These are phyloP conservation scores for Oryctes rhinoceros DNA, from an alignment of 1,140 invertebrate species.

Conservation along the genomic window DNA sequence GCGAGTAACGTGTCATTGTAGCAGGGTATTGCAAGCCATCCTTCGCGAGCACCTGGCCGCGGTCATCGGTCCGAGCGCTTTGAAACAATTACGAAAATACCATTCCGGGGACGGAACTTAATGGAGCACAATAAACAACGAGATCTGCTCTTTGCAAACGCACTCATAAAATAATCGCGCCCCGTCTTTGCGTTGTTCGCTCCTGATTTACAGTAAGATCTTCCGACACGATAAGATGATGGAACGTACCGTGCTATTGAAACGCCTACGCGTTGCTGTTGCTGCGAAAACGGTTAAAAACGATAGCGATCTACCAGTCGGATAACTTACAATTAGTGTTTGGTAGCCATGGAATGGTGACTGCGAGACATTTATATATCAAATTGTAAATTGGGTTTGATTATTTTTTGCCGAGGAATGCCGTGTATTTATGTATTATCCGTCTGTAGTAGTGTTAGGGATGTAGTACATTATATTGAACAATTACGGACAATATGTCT, in stretches of 20 bases:
- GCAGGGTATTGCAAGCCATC: neutral
- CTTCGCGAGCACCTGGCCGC: neutral
- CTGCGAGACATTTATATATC: slow-evolving; percentile 30
- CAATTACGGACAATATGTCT: neutral
- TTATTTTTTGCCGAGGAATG: neutral
- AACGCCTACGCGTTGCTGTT: slow-evolving; percentile 17
- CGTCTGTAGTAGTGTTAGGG: neutral
- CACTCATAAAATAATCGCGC: slow-evolving; percentile 24
- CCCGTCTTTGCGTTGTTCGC: slow-evolving; percentile 28
- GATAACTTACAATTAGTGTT: slow-evolving; percentile 31
- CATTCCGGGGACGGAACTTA: slow-evolving; percentile 22
- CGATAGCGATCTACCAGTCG: slow-evolving; percentile 7
- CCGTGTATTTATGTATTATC: neutral
- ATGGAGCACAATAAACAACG: slow-evolving; percentile 22
- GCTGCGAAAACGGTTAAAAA: slow-evolving; percentile 16
- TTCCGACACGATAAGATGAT: slow-evolving; percentile 23
- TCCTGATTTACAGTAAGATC: slow-evolving; percentile 25
- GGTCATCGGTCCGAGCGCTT: slow-evolving; percentile 20
- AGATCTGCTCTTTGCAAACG: slow-evolving; percentile 23
- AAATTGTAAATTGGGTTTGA: slow-evolving; percentile 27
- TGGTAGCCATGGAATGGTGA: slow-evolving; percentile 22
- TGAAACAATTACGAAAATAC: slow-evolving; percentile 22
- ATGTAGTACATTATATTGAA: neutral
- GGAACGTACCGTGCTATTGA: slow-evolving; percentile 27
- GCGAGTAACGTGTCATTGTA: neutral